Evolutionary conservation across 2,888 invertebrate genomes (phyloP).

Genomic region (Monochamus alternatus): DNA sequence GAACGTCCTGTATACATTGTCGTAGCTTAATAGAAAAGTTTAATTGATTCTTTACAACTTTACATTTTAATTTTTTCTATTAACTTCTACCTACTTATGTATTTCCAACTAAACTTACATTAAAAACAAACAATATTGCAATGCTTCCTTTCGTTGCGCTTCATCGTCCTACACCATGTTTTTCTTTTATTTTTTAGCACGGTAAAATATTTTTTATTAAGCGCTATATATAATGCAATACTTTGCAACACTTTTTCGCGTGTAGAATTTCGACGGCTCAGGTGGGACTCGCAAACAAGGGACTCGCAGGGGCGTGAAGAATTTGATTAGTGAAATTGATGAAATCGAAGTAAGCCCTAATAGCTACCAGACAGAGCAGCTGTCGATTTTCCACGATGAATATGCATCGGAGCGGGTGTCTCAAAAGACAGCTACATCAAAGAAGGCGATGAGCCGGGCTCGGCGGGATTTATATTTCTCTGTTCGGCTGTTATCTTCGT

Average conservation of each 20-base stretch:
- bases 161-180: too few species aligned
- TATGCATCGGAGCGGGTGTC: slow-evolving; percentile 24
- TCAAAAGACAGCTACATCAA: slow-evolving; percentile 29
- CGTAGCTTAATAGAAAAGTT: too few species aligned
- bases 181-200: too few species aligned
- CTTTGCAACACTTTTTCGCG: neutral
- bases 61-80: too few species aligned
- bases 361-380: slow-evolving; percentile 32
- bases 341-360: slow-evolving; percentile 57
- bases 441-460: slow-evolving; percentile 21
- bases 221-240: too few species aligned
- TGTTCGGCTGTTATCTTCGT: slow-evolving; percentile 12
- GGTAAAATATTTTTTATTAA: too few species aligned
- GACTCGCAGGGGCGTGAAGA: slow-evolving; percentile 64
- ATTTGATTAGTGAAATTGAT: slow-evolving; percentile 67
- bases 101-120: too few species aligned
- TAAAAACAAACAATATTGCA: too few species aligned
- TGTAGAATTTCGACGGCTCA: slow-evolving; percentile 55
- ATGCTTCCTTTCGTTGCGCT: too few species aligned
- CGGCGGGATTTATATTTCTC: slow-evolving; percentile 8
- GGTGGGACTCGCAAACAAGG: slow-evolving; percentile 64
- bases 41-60: too few species aligned
- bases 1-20: too few species aligned
- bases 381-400: slow-evolving; percentile 29
- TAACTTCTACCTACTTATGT: too few species aligned